Percentiles rank a stretch among this genome's conserved stretches.
phyloP scores from a whole-genome alignment of 2,797 vertebrate genomes.

The Betta splendens region DNA sequence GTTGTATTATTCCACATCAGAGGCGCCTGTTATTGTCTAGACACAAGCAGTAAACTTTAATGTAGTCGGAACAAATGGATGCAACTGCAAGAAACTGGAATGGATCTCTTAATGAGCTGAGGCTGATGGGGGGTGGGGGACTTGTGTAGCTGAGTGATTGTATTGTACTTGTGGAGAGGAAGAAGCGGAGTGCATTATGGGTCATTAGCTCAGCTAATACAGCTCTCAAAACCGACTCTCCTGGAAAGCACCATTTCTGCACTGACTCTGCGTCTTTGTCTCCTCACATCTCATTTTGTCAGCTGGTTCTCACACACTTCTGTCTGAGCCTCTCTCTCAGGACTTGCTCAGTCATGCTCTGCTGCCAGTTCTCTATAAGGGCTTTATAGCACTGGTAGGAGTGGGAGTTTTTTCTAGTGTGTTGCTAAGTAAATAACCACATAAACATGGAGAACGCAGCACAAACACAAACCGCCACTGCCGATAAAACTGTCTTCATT shows the following conservation, averaged over 20 bases:
- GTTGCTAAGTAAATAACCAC: slow-evolving; percentile 52
- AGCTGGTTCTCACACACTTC: slow-evolving; percentile 54
- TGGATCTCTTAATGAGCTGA: neutral
- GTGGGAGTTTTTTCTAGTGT: slow-evolving; percentile 36
- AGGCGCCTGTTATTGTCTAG: no score
- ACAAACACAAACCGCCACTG: neutral
- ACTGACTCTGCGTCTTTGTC: slow-evolving; percentile 36
- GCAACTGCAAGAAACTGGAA: neutral
- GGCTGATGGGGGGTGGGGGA: neutral
- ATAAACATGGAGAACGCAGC: slow-evolving; percentile 22
- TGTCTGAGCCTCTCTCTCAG: slow-evolving; percentile 25
- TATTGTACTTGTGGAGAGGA: slow-evolving; percentile 41
- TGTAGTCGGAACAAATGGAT: neutral
- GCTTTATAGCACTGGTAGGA: slow-evolving; percentile 64
- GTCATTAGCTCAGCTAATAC: slow-evolving; percentile 70
- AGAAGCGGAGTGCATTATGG: slow-evolving; percentile 40
- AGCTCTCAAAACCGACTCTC: slow-evolving; percentile 42
- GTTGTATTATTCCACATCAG: no score
- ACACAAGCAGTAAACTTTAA: neutral
- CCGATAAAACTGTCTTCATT: neutral
- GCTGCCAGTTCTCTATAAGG: slow-evolving; percentile 69
- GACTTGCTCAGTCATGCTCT: slow-evolving; percentile 70
- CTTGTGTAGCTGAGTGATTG: slow-evolving; percentile 16
- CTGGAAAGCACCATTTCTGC: slow-evolving; percentile 52
- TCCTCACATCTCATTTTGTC: slow-evolving; percentile 43